phyloP scores from a whole-genome alignment of 2,888 invertebrate species.

The Teleiodes luculella region DNA sequence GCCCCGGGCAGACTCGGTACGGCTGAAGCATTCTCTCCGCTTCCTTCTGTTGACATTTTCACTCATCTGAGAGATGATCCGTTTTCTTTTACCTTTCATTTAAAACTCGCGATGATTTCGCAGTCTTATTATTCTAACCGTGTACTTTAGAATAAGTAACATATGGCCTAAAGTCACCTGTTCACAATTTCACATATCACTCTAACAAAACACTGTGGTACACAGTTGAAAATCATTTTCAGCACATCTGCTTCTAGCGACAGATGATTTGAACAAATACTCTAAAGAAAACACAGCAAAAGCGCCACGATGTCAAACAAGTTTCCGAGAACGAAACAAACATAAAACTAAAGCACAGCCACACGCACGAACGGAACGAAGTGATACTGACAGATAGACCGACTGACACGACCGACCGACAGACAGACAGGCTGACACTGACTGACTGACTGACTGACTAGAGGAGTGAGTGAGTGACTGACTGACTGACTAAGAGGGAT shows the following conservation, averaged over 20 bases:
- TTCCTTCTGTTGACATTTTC: constrained; percentile 84
- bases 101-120: constrained; percentile 50
- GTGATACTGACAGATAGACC: constrained; percentile 20
- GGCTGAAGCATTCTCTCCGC: constrained; percentile 77
- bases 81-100: constrained; percentile 65
- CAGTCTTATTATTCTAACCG: constrained; percentile 42
- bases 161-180: constrained; percentile 72
- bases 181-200: constrained; percentile 64
- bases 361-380: constrained; percentile 23
- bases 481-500: no score
- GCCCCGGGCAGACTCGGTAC: constrained; percentile 72
- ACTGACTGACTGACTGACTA: no score
- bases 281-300: constrained; percentile 24
- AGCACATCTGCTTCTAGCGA: constrained; percentile 4
- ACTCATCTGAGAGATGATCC: constrained; percentile 77
- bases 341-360: constrained; percentile 49
- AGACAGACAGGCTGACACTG: no score
- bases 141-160: constrained; percentile 53
- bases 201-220: constrained; percentile 36
- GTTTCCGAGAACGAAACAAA: constrained; percentile 36
- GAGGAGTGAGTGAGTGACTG: no score
- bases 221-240: constrained; percentile 36
- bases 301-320: constrained; percentile 49
- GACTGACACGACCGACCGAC: constrained; percentile 2
- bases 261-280: background rate